Conservation (phyloP, 2,797 vertebrate genomes). For the Enteromius unitaeniatus region DNA sequence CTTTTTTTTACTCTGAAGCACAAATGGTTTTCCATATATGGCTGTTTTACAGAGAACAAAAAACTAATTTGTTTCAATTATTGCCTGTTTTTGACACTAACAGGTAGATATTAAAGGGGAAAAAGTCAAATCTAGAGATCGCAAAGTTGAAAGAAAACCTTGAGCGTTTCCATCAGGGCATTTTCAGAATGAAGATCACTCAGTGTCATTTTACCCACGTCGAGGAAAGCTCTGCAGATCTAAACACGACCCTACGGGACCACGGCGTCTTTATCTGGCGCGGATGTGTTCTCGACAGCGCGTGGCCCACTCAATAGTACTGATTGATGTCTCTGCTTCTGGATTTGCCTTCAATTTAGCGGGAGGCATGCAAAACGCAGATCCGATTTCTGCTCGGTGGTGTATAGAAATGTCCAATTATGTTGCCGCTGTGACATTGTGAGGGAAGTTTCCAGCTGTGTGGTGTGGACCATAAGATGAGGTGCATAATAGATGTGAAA, state of each 20-base stretch:
- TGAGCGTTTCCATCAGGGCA: neutral
- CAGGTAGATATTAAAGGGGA: neutral
- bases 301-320: slow-evolving; percentile 20
- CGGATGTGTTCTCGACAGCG: slow-evolving; percentile 35
- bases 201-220: slow-evolving; percentile 27
- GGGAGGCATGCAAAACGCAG: slow-evolving; percentile 32
- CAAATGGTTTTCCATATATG: neutral
- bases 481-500: slow-evolving; percentile 49
- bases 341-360: slow-evolving; percentile 46
- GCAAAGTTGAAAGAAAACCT: neutral
- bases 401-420: slow-evolving; percentile 54
- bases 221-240: slow-evolving; percentile 1
- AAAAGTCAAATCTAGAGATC: neutral
- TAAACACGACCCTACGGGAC: slow-evolving; percentile 28
- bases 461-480: slow-evolving; percentile 24
- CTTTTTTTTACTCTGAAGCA: neutral
- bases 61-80: neutral
- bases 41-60: neutral
- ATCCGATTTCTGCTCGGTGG: slow-evolving; percentile 34
- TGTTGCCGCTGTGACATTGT: slow-evolving; percentile 8
- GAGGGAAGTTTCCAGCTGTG: slow-evolving; percentile 43
- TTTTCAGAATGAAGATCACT: slow-evolving; percentile 34
- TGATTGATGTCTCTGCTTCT: slow-evolving; percentile 37
- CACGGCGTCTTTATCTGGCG: slow-evolving; percentile 15
- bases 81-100: neutral